These are phyloP conservation scores for Glyptemys insculpta DNA, from an alignment of 2,797 vertebrate genomes.

Conservation along the genomic window DNA sequence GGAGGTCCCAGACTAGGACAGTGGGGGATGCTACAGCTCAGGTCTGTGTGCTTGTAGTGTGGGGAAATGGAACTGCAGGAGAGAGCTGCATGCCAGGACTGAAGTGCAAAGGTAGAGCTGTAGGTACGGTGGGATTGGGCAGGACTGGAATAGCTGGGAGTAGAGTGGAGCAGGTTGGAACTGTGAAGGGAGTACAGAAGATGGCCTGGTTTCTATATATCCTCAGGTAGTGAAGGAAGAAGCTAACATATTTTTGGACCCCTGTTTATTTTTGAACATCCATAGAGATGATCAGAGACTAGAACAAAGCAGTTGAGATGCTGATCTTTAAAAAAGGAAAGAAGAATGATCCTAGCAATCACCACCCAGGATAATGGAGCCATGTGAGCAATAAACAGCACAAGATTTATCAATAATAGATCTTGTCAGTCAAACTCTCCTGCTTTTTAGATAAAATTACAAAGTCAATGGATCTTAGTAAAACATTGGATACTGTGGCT, in stretches of 20 bases:
- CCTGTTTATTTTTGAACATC: not conserved
- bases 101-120: not conserved
- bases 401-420: not conserved
- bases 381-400: not conserved
- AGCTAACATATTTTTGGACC: not conserved
- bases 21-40: not conserved
- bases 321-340: not conserved
- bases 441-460: not conserved
- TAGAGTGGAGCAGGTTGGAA: not conserved
- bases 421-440: not conserved
- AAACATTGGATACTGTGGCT: not conserved
- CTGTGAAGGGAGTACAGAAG: not conserved
- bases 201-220: not conserved
- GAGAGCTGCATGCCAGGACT: not conserved
- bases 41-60: not conserved
- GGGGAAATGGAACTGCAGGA: not conserved
- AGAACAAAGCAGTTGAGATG: not conserved
- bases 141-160: not conserved
- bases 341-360: not conserved
- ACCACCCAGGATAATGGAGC: not conserved
- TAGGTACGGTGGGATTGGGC: not conserved
- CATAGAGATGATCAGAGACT: not conserved
- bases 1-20: not conserved
- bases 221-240: not conserved
- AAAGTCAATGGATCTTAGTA: not conserved